phyloP scores from a whole-genome alignment of 2,113 vertebrate species.

The Brachypteracias leptosomus region DNA sequence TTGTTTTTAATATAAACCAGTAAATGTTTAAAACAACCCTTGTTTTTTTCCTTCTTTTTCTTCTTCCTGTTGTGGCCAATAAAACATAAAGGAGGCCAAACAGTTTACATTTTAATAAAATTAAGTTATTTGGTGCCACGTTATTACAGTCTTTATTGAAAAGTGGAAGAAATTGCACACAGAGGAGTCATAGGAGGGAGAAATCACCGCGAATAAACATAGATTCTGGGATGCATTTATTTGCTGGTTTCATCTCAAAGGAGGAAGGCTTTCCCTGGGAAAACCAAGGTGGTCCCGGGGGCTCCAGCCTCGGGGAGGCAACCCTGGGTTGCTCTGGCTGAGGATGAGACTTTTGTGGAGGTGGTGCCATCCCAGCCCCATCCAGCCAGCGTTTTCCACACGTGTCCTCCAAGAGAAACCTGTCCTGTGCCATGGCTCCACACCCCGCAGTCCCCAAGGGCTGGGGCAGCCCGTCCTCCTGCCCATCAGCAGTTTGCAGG shows the following conservation, averaged over 20 bases:
- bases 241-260: conserved; percentile 46
- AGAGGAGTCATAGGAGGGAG: conserved; percentile 62
- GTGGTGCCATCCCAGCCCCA: neutral
- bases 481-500: neutral
- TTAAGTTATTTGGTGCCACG: conserved; percentile 66
- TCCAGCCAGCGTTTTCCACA: neutral
- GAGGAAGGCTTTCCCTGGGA: neutral
- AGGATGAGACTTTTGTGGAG: neutral
- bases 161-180: conserved; percentile 77
- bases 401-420: neutral
- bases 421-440: neutral
- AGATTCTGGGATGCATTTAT: conserved; percentile 69
- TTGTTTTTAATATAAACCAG: conserved; percentile 47
- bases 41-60: neutral
- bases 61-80: conserved; percentile 21
- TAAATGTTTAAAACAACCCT: conserved; percentile 47
- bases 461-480: neutral
- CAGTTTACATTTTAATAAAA: conserved; percentile 67
- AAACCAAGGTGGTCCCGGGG: fast-evolving
- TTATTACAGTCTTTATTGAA: conserved; percentile 73
- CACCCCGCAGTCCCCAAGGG: neutral
- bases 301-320: neutral
- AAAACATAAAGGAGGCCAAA: conserved; percentile 35
- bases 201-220: conserved; percentile 70
- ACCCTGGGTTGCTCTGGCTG: neutral